These are phyloP conservation scores for Lutraria lutraria DNA, from an alignment of 2,888 invertebrate species.

Conservation along the genomic window DNA sequence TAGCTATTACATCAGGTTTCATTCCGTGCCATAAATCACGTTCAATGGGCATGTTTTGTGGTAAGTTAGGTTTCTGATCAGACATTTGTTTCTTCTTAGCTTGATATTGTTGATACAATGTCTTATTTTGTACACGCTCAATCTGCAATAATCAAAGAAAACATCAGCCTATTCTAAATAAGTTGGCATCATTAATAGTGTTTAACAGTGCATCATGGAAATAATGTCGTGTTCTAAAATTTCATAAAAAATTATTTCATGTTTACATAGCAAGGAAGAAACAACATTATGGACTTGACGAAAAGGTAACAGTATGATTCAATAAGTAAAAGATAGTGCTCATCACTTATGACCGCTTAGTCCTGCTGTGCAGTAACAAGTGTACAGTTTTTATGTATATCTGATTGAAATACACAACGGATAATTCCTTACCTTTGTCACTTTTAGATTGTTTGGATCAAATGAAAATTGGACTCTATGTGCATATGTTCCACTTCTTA, in stretches of 20 bases:
- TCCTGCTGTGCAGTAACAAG: too few species aligned
- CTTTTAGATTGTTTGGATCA: conserved; percentile 52
- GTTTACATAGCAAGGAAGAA: too few species aligned
- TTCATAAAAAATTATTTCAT: too few species aligned
- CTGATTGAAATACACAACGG: background rate
- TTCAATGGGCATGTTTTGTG: conserved; percentile 58
- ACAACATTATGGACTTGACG: too few species aligned
- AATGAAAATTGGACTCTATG: conserved; percentile 36
- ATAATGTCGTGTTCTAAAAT: too few species aligned
- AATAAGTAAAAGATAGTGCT: too few species aligned
- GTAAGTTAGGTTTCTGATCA: conserved; percentile 45
- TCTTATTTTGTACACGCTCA: conserved; percentile 76
- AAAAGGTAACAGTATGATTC: too few species aligned
- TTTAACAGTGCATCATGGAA: too few species aligned
- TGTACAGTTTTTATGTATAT: too few species aligned
- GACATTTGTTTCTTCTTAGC: conserved; percentile 66
- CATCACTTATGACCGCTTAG: too few species aligned
- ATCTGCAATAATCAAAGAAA: conserved; percentile 68
- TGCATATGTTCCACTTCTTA: conserved; percentile 53
- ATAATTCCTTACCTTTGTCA: conserved; percentile 61
- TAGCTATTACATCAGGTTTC: conserved; percentile 38
- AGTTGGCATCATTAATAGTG: too few species aligned
- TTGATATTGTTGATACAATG: conserved; percentile 74
- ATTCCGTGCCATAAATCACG: conserved; percentile 58
- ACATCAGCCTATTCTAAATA: background rate